phyloP scores from a whole-genome alignment of 2,797 vertebrate genomes.

The Sebastes minor region DNA sequence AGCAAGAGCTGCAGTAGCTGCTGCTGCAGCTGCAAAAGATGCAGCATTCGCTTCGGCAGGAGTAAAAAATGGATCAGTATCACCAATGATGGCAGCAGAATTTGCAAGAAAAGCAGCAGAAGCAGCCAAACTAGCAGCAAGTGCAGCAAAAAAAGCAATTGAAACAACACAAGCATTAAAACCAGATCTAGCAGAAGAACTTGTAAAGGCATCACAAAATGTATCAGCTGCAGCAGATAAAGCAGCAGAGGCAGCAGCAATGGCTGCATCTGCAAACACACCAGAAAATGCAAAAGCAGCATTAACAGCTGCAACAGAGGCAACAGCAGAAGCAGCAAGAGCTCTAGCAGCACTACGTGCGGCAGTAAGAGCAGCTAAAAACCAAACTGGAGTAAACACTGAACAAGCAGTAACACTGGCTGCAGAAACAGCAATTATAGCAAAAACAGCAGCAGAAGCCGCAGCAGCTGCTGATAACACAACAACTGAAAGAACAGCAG shows the following conservation, averaged over 20 bases:
- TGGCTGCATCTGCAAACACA: background rate
- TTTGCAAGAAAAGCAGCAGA: too few species aligned
- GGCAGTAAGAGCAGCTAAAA: background rate
- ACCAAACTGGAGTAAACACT: background rate
- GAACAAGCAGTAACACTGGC: background rate
- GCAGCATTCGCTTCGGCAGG: background rate
- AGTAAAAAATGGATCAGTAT: fast-evolving
- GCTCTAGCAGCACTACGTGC: background rate
- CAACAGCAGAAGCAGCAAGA: background rate
- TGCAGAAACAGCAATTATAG: background rate
- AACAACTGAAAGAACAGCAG: background rate
- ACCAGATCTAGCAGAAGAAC: background rate
- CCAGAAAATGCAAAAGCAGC: background rate
- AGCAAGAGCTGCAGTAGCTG: background rate
- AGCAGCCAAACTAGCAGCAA: background rate
- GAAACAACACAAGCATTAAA: background rate
- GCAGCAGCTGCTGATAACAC: background rate
- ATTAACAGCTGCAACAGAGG: background rate
- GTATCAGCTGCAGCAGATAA: background rate
- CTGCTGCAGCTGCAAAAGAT: background rate
- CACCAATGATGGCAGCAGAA: background rate
- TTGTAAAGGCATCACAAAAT: background rate
- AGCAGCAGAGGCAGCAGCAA: background rate
- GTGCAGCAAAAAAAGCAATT: background rate
- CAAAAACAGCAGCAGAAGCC: background rate